These are phyloP conservation scores for Tauraco hartlaubi DNA, from an alignment of 2,797 vertebrate species.

Conservation along the genomic window DNA sequence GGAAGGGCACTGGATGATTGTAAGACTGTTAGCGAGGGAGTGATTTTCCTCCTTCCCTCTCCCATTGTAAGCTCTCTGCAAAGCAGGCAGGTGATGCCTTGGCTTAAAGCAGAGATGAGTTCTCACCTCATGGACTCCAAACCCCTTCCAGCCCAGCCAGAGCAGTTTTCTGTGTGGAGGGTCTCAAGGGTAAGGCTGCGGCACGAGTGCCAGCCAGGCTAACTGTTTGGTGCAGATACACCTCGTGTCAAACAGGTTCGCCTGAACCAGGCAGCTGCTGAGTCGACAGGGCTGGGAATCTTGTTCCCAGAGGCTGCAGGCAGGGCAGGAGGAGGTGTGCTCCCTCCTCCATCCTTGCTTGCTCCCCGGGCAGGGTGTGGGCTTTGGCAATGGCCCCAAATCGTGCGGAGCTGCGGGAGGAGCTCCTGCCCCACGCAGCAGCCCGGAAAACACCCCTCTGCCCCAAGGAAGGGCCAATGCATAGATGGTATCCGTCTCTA, in stretches of 20 bases:
- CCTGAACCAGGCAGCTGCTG: conserved; percentile 26
- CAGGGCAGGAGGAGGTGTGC: conserved; percentile 18
- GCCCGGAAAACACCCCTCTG: background rate
- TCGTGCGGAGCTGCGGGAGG: background rate
- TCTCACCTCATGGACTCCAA: background rate
- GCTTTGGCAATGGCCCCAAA: background rate
- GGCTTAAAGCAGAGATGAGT: background rate
- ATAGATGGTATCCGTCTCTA: rapidly evolving
- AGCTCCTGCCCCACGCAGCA: background rate
- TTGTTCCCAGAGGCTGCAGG: background rate
- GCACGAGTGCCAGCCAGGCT: background rate
- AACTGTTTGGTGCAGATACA: background rate
- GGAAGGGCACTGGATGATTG: background rate
- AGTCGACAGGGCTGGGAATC: conserved; percentile 49
- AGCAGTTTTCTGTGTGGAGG: background rate
- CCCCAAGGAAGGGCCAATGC: background rate
- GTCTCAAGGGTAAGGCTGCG: background rate
- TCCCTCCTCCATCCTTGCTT: background rate
- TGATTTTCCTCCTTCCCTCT: background rate
- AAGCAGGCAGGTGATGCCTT: background rate
- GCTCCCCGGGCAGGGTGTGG: background rate
- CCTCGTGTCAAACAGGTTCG: conserved; percentile 13
- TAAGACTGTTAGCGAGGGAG: background rate
- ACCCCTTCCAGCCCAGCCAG: background rate
- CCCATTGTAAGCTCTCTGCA: background rate